Evolutionary conservation across 2,113 vertebrate genomes (phyloP), one percentile per base, ranked within the genome.

Genomic region (Xyliphius kryptos): DNA sequence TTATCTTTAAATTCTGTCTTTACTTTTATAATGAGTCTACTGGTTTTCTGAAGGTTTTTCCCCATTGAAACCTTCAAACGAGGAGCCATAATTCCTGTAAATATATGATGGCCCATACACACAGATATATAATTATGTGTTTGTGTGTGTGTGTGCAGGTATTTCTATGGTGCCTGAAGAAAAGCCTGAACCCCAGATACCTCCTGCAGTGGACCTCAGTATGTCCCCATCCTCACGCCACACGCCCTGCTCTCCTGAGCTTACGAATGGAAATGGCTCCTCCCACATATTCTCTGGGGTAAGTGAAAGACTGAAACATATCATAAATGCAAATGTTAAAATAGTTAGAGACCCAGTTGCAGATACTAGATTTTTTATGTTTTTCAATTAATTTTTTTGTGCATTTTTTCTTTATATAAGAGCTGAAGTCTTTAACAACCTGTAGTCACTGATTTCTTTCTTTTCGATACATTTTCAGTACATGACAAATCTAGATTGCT

Each of bases 121-220:
- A 41, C 9, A 41, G 13, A 47, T 47, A 3, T 19, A 17, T 41
- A 5, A 1, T 15, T 17, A 32, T 10, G 5, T 63, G n/a, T 69
- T 17, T 10, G 5, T 63, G n/a, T 69, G 22, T 56, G 20, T 57
- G 38, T 56, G 20, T 61, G 22, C 71, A 88, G 87, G 83, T 75
- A 56, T 82, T 53, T 78, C 83, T 70, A 77, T 89, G 57, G 80
- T 88, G 71, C 79, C 86, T 67, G 86, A 80, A 3, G 87, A 92
- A 63, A 88, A 88, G 16, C 80, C 83, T 36, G 91, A 92, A 1
- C 83, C 86, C 15, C 86, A 75, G 36, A 92, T 87, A 1, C 76
- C 90, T 5, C 91, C 92, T 0, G 86, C 91, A 3, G 86, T 96
- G 69, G 94, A 97, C 79, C 89, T 95, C 76, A 93, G 93, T 76